These are phyloP conservation scores for Morone chrysops DNA, from an alignment of 2,113 vertebrate species.

Conservation along the genomic window DNA sequence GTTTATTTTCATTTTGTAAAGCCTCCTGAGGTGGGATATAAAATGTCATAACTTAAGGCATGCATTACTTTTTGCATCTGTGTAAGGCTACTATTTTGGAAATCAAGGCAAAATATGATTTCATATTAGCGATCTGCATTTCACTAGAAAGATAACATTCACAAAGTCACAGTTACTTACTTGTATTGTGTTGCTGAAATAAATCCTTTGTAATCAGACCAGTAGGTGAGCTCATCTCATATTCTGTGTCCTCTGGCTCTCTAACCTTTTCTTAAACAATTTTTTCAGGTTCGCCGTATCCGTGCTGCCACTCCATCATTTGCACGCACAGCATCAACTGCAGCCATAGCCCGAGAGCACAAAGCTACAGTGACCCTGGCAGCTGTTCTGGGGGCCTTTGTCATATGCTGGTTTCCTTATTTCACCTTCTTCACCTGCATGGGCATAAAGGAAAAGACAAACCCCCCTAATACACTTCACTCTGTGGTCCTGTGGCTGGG, in stretches of 20 bases:
- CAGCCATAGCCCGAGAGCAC: slow-evolving; percentile 88
- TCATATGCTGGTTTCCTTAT: slow-evolving; percentile 96
- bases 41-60: slow-evolving; percentile 10
- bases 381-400: slow-evolving; percentile 91
- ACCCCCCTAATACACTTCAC: slow-evolving; percentile 60
- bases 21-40: not conserved
- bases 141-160: not conserved
- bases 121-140: not conserved
- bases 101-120: not conserved
- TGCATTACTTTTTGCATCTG: not conserved
- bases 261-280: slow-evolving; percentile 17
- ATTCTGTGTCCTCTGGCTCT: slow-evolving; percentile 8
- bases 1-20: slow-evolving; percentile 12
- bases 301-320: slow-evolving; percentile 77
- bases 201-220: not conserved
- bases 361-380: slow-evolving; percentile 94
- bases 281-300: slow-evolving; percentile 78
- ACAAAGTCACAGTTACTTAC: not conserved
- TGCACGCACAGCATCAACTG: slow-evolving; percentile 63
- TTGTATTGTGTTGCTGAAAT: not conserved
- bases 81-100: not conserved
- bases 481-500: slow-evolving; percentile 90
- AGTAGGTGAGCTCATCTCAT: not conserved
- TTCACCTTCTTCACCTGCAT: slow-evolving; percentile 90
- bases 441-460: slow-evolving; percentile 78